Percentiles rank a stretch among this genome's conserved stretches.
phyloP scores from a whole-genome alignment of 2,113 vertebrate genomes.

The Hoplias malabaricus region DNA sequence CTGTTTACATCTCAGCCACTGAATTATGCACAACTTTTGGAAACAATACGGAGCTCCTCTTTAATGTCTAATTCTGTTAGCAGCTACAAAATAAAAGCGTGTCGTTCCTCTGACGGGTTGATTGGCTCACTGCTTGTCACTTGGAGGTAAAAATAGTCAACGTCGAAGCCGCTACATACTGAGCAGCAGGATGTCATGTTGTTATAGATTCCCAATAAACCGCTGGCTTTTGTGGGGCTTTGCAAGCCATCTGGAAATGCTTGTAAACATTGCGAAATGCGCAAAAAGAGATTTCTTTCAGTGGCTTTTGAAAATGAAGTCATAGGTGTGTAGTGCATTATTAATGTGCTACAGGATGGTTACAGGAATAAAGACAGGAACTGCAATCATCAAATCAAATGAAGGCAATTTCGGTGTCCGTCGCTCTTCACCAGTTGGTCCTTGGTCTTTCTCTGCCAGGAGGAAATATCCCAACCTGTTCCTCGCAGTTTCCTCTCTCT shows the following conservation, averaged over 20 bases:
- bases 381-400: slow-evolving; percentile 1
- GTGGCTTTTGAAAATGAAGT: not conserved
- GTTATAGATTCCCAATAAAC: slow-evolving; percentile 12
- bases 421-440: slow-evolving; percentile 22
- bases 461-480: slow-evolving; percentile 34
- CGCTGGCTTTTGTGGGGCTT: not conserved
- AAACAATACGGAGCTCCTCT: too few relatives aligned
- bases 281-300: not conserved
- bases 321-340: not conserved
- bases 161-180: not conserved
- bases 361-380: slow-evolving; percentile 23
- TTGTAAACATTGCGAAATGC: slow-evolving; percentile 5
- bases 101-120: not conserved
- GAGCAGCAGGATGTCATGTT: not conserved
- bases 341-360: slow-evolving; percentile 3
- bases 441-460: slow-evolving; percentile 30
- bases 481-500: slow-evolving; percentile 50
- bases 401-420: slow-evolving; percentile 1
- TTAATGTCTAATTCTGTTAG: not conserved
- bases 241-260: slow-evolving; percentile 1
- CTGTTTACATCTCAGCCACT: not conserved
- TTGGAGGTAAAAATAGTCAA: slow-evolving; percentile 11
- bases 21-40: not conserved
- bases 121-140: not conserved
- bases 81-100: not conserved